Percentiles rank a stretch among this genome's conserved stretches.
These are phyloP conservation scores for Bellardia bayeri DNA, from an alignment of 2,888 invertebrate genomes.

Conservation along the genomic window DNA sequence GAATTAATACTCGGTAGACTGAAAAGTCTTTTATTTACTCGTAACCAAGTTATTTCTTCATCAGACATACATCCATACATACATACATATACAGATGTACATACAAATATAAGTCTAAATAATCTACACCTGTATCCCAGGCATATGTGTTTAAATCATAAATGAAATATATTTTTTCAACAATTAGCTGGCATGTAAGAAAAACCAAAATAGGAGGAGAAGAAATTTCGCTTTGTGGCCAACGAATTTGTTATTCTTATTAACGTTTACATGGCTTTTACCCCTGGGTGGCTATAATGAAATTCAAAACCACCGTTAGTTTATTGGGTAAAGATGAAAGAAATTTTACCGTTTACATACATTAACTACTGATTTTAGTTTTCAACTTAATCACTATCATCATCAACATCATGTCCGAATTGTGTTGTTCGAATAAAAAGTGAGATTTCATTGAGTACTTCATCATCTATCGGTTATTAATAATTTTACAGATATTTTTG, in stretches of 20 bases:
- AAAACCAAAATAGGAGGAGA: background rate
- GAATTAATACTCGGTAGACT: slow-evolving; percentile 22
- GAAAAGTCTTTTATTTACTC: background rate
- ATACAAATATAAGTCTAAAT: background rate
- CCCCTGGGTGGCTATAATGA: background rate
- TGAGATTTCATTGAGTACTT: background rate
- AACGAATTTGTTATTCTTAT: slow-evolving; percentile 38
- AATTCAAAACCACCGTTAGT: slow-evolving; percentile 26
- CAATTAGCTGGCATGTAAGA: background rate
- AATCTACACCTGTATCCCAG: slow-evolving; percentile 15
- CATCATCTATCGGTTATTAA: background rate
- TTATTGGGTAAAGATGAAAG: slow-evolving; percentile 18
- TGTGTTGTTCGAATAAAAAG: background rate
- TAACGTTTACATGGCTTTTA: slow-evolving; percentile 39
- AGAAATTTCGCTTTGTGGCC: slow-evolving; percentile 13
- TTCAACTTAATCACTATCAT: background rate
- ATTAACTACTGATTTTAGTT: slow-evolving; percentile 8
- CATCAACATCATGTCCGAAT: background rate
- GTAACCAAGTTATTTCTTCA: background rate
- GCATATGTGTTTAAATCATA: slow-evolving; percentile 21
- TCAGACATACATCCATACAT: background rate
- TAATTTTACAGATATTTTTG: slow-evolving; percentile 35
- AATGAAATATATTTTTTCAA: background rate
- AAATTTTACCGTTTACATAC: background rate
- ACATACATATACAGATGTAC: background rate